These are phyloP conservation scores for Podocnemis expansa DNA, from an alignment of 2,113 vertebrate species.

Conservation along the genomic window DNA sequence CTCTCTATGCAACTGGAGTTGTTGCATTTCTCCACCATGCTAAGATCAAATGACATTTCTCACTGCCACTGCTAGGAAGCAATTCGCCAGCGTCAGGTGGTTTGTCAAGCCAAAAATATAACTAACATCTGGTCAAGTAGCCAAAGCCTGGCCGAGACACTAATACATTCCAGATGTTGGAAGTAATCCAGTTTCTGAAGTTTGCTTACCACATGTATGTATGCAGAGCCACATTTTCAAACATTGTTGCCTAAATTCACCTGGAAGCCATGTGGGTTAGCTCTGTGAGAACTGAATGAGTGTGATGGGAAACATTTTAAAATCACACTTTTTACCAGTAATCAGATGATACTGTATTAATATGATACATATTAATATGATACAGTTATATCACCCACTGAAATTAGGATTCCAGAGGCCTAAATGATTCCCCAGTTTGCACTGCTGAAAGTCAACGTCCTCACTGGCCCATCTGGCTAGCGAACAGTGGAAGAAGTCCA, in stretches of 20 bases:
- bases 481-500: not conserved
- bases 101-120: not conserved
- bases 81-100: not conserved
- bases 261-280: not conserved
- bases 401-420: not conserved
- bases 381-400: not conserved
- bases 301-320: not conserved
- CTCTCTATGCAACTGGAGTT: not conserved
- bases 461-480: not conserved
- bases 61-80: not conserved
- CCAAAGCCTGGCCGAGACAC: not conserved
- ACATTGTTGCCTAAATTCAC: not conserved
- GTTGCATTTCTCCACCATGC: not conserved
- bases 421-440: not conserved
- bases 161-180: not conserved
- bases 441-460: not conserved
- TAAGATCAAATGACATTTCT: not conserved
- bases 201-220: not conserved
- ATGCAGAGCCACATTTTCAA: not conserved
- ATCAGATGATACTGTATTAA: not conserved
- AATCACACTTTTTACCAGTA: not conserved
- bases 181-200: not conserved
- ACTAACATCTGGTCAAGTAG: not conserved
- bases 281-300: not conserved
- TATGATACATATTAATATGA: too few species aligned